Percentiles rank a stretch among this genome's conserved stretches.
phyloP scores from a whole-genome alignment of 2,113 vertebrate species.

The Egretta garzetta region DNA sequence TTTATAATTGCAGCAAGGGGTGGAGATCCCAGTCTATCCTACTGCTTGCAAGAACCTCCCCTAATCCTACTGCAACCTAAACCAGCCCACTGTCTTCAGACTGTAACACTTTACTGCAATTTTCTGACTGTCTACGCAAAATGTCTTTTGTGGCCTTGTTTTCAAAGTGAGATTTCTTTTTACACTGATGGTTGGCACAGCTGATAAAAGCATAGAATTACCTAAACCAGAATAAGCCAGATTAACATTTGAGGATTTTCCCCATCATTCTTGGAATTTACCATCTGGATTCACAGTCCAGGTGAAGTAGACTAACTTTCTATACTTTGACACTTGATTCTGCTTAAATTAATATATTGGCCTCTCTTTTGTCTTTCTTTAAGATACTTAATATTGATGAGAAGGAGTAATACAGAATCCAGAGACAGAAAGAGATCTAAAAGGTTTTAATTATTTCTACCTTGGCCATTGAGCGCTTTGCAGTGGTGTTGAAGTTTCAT shows the following conservation, averaged over 20 bases:
- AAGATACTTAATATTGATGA: neutral
- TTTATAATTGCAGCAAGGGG: slow-evolving; percentile 55
- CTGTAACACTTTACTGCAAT: neutral
- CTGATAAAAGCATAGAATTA: neutral
- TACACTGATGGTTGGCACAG: neutral
- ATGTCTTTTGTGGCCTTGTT: neutral
- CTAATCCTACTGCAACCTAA: neutral
- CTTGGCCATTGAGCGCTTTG: neutral
- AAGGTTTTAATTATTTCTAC: neutral
- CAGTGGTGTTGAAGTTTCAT: neutral
- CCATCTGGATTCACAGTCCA: neutral
- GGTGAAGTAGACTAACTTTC: neutral
- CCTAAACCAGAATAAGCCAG: neutral
- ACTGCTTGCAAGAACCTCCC: slow-evolving; percentile 34
- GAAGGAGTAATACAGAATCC: neutral
- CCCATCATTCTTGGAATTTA: neutral
- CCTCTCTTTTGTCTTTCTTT: neutral
- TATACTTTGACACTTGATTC: neutral
- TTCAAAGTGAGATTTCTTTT: neutral
- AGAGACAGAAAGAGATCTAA: neutral
- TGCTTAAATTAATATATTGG: neutral
- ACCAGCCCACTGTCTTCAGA: neutral
- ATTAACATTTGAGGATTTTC: neutral
- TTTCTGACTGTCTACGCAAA: neutral
- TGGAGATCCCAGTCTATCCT: neutral